A percentile compares a stretch with the other conserved stretches of the same genome.
Conservation (phyloP, 2,888 invertebrate species). For the Drosophila algonquin region DNA sequence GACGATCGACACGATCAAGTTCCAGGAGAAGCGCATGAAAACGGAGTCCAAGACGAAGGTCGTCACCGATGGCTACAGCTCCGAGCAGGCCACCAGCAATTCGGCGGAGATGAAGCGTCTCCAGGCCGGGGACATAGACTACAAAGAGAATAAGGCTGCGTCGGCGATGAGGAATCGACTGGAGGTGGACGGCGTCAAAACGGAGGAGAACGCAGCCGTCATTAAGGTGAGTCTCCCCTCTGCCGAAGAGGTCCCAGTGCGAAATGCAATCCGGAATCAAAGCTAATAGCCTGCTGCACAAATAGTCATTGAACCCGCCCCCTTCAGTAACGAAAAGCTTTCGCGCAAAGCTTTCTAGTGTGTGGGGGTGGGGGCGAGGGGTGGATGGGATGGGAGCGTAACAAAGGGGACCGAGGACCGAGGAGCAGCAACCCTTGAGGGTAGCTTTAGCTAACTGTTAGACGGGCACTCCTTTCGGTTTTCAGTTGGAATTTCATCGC, state of each 20-base stretch:
- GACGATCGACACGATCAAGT: slow-evolving; percentile 88
- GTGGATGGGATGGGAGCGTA: background rate
- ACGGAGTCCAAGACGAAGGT: slow-evolving; percentile 91
- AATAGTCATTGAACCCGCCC: slow-evolving; percentile 35
- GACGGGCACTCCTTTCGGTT: slow-evolving; percentile 74
- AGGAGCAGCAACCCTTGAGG: slow-evolving; percentile 1
- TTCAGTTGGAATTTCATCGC: slow-evolving; percentile 65
- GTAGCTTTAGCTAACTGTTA: slow-evolving; percentile 51
- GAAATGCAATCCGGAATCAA: slow-evolving; percentile 11
- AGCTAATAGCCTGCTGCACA: slow-evolving; percentile 40
- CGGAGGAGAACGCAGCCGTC: slow-evolving; percentile 93
- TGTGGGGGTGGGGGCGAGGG: background rate
- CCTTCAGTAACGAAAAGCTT: slow-evolving; percentile 7
- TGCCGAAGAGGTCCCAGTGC: background rate
- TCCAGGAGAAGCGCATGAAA: slow-evolving; percentile 92
- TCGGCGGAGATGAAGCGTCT: slow-evolving; percentile 89
- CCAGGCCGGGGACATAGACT: slow-evolving; percentile 92
- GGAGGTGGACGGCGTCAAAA: slow-evolving; percentile 93
- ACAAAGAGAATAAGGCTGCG: slow-evolving; percentile 91
- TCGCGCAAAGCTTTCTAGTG: slow-evolving; percentile 33
- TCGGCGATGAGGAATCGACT: slow-evolving; percentile 91
- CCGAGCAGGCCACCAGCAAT: slow-evolving; percentile 89
- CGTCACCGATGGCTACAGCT: slow-evolving; percentile 92
- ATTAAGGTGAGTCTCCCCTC: slow-evolving; percentile 87
- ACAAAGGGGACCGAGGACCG: slow-evolving; percentile 17